Base-by-base conservation (phyloP, 2,113 vertebrate species). In the Glaucomys volans region DNA sequence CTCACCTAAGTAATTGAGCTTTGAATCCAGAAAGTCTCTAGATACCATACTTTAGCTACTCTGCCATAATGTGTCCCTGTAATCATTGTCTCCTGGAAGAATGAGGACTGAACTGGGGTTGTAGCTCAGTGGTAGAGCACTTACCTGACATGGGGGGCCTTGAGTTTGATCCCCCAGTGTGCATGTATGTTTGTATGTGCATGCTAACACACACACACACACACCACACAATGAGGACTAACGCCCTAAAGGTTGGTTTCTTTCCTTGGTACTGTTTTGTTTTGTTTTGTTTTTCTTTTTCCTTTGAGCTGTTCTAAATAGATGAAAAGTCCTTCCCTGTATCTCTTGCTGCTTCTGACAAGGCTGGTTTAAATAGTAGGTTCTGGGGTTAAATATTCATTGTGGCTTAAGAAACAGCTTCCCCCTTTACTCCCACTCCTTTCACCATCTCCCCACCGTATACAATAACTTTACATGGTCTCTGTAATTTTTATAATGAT, bases 351-450 rank as follows among this genome's bases (percentile, higher is more conserved):
- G 52, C 52, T 87, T 72, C 52, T 80, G 28, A 50, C 54, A 62
- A 72, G 52, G 64, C 22, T 52, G 72, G 47, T 54, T 18, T 13
- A 47, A 8, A 69, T 81, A 54, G 47, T 67, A 57, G 50, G 35
- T 47, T 94, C 35, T 37, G 62, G 47, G 42, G n/a, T 84, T 91
- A 89, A 85, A 74, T 66, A 40, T 92, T 95, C 26, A 32, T 62
- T 75, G 89, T 90, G 57, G 17, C 54, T 57, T 79, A 40, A 62
- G 66, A 74, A 89, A 59, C 12, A 42, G 62, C 37, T 75, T 72
- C n/a, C 42, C 20, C 20, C 47, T 75, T 69, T 42, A 83, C 9
- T 69, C 52, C 28, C 6, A 57, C n/a, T 44, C 28, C 17, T 11
- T 16, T 9, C 1, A 8, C 42, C 8, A 67, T 67, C 50, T 82